Evolutionary conservation across 2,888 invertebrate genomes (phyloP).

Genomic region (Xestia xanthographa): DNA sequence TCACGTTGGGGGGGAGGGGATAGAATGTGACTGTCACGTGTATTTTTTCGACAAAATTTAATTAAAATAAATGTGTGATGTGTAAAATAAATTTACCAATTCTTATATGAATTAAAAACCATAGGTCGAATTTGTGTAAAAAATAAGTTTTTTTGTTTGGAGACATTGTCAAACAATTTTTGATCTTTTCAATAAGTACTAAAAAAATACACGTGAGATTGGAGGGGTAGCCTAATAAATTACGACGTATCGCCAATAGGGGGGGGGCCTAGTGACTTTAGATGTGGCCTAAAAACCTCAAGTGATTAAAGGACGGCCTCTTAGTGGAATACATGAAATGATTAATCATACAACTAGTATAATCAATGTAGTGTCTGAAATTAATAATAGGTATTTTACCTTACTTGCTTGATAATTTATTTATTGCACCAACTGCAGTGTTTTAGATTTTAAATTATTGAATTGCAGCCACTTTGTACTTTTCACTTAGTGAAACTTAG

Average conservation of each 20-base stretch:
- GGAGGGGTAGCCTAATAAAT: not conserved
- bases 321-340: not conserved
- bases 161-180: not conserved
- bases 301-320: not conserved
- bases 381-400: not conserved
- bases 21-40: not conserved
- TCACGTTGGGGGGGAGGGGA: not conserved
- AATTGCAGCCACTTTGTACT: conserved; percentile 10
- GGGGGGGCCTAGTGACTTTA: not conserved
- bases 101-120: not conserved
- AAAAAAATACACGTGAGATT: not conserved
- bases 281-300: not conserved
- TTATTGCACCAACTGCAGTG: not conserved
- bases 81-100: not conserved
- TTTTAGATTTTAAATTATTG: conserved; percentile 4
- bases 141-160: not conserved
- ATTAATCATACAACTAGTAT: not conserved
- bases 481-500: conserved; percentile 29
- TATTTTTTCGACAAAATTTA: not conserved
- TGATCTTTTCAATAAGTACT: not conserved
- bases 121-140: not conserved
- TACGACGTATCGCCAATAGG: not conserved
- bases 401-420: not conserved
- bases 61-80: not conserved
- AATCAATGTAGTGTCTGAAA: not conserved